Percentiles rank a stretch among this genome's conserved stretches.
These are phyloP conservation scores for Drosophila pseudoobscura DNA, from an alignment of 1,140 invertebrate species.

Conservation along the genomic window DNA sequence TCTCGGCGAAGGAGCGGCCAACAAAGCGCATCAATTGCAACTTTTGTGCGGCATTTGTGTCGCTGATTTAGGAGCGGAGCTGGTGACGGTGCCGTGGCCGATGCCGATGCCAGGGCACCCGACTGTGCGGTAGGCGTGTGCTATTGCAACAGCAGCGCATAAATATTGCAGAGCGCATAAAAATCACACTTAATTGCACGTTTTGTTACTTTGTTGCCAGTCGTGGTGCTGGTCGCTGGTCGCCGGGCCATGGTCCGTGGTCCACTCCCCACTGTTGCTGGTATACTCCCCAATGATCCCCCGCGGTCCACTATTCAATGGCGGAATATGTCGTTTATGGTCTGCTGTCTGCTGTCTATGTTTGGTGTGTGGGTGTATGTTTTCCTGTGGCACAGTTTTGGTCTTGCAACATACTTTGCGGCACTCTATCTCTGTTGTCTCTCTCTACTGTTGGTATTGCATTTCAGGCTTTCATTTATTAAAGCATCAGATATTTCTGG, in stretches of 20 bases:
- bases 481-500: too few species aligned
- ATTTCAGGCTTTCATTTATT: too few species aligned
- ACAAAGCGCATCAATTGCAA: conserved; percentile 56
- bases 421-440: too few species aligned
- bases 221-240: too few species aligned
- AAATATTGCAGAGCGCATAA: conserved; percentile 65
- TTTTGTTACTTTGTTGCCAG: conserved; percentile 65
- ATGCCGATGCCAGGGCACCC: background rate
- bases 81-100: background rate
- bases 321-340: too few species aligned
- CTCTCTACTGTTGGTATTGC: too few species aligned
- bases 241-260: background rate
- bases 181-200: conserved; percentile 75
- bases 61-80: conserved; percentile 46
- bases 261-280: background rate
- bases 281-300: too few species aligned
- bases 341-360: too few species aligned
- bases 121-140: conserved; percentile 29
- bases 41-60: conserved; percentile 42
- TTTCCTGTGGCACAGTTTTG: too few species aligned
- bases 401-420: too few species aligned
- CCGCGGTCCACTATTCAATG: too few species aligned
- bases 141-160: conserved; percentile 41
- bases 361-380: too few species aligned
- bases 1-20: background rate